Base-by-base conservation (phyloP, 2,797 vertebrate species). In the Micrastur ruficollis region DNA sequence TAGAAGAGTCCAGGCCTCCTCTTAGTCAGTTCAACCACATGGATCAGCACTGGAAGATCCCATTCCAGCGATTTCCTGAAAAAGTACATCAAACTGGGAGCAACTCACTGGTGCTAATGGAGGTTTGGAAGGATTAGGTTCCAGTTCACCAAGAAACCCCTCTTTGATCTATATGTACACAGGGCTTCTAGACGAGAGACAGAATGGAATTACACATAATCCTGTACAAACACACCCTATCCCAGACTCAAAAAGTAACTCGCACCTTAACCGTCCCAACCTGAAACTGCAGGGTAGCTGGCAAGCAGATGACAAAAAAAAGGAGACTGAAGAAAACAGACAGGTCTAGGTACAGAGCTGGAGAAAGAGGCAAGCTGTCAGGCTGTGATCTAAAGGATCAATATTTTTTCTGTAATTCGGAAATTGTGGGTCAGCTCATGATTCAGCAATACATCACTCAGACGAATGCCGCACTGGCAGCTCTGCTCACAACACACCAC, bases 401-500 rank as follows among this genome's bases (percentile, higher is more conserved):
- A 9, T 11, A 20, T 6, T 76, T 52, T 47, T 66, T 68, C 59
- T 42, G 13, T 40, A 56, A 21, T 40, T 63, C 20, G 17, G 42
- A 4, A 66, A 76, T 50, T 2, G 3, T 9, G 11, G 22, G 32
- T 81, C 56, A 81, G 31, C 56, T 75, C 50, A 66, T 4, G 26
- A 65, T 44, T 65, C 81, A 61, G 65, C 31, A 70, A 36, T 2
- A 2, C 4, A 27, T 23, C 2, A 1, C 38, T 36, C 32, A 84
- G 76, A 36, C 1, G 5, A 78, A 61, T 2, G 13, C 17, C n/a
- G 23, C 6, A 31, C 17, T 27, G 31, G 31, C 38, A 61, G 40
- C 9, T 56, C 58, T 66, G 53, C 62, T 71, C n/a, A 26, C 0
- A 0, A 59, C 1, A 0, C 4, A 5, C 17, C 10, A 40, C 1